phyloP scores from a whole-genome alignment of 2,113 vertebrate species.

The Rhinogobius similis region DNA sequence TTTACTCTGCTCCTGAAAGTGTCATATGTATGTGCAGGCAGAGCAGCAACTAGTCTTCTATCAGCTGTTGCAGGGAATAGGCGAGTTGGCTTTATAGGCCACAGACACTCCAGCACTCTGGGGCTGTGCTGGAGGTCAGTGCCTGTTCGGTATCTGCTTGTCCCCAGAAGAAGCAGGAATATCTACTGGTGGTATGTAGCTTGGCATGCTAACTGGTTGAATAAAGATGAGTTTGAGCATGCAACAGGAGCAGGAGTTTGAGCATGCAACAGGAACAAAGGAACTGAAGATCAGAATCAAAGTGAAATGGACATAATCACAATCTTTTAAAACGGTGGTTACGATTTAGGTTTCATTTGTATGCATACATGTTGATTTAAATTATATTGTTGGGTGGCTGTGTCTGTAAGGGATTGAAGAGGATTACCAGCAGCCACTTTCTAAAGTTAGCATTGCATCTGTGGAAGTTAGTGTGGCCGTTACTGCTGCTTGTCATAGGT shows the following conservation, averaged over 20 bases:
- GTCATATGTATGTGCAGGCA: slow-evolving; percentile 12
- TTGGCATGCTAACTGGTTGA: slow-evolving; percentile 1
- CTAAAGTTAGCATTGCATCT: slow-evolving; percentile 52
- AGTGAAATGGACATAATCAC: neutral
- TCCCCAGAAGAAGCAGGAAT: slow-evolving; percentile 48
- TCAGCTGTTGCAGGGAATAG: slow-evolving; percentile 10
- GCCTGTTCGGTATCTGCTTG: slow-evolving; percentile 14
- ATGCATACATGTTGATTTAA: neutral
- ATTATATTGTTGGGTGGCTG: neutral
- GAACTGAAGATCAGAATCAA: neutral
- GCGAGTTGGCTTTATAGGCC: neutral
- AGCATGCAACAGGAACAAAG: neutral
- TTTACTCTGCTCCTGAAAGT: slow-evolving; percentile 58
- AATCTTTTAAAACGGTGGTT: neutral
- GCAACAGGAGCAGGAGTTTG: neutral
- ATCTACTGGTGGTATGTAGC: slow-evolving; percentile 67
- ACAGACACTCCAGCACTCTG: slow-evolving; percentile 30
- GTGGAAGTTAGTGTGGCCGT: slow-evolving; percentile 35
- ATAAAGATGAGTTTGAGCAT: slow-evolving; percentile 31
- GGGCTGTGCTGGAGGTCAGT: slow-evolving; percentile 52
- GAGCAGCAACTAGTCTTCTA: slow-evolving; percentile 5
- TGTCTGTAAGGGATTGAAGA: slow-evolving; percentile 47
- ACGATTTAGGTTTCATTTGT: neutral
- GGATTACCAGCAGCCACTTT: slow-evolving; percentile 53
- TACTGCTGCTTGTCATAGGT: slow-evolving; percentile 25